phyloP scores from a whole-genome alignment of 2,888 invertebrate genomes.

The Scaptomyza parva region DNA sequence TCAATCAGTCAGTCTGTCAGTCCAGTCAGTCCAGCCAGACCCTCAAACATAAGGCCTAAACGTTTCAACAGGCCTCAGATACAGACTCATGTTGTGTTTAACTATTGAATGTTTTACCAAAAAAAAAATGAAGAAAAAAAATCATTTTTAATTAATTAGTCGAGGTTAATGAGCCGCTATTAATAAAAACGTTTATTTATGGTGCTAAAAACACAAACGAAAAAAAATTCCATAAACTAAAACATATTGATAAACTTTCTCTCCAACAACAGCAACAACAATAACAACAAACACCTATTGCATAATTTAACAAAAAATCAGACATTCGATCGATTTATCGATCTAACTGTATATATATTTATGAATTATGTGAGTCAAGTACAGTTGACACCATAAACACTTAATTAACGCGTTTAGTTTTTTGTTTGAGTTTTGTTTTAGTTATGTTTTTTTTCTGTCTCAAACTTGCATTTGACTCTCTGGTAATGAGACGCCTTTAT shows the following conservation, averaged over 20 bases:
- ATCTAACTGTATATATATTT: constrained; percentile 20
- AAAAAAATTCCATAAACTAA: constrained; percentile 12
- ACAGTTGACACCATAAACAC: constrained; percentile 66
- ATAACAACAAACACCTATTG: constrained; percentile 27
- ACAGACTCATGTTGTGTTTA: constrained; percentile 57
- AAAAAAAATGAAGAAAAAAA: too few relatives aligned
- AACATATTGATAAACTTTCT: constrained; percentile 57
- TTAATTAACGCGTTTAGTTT: constrained; percentile 62
- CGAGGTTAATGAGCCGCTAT: constrained; percentile 74
- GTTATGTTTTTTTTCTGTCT: neutral
- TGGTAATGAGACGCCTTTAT: constrained; percentile 47
- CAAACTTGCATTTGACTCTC: constrained; percentile 9
- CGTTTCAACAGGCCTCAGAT: constrained; percentile 33
- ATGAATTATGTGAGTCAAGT: constrained; percentile 66
- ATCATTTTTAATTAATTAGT: constrained; percentile 74
- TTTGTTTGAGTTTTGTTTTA: neutral
- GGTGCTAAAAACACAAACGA: constrained; percentile 65
- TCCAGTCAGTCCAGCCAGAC: too few relatives aligned
- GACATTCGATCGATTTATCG: neutral
- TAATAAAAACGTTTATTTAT: constrained; percentile 76
- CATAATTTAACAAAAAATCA: constrained; percentile 51
- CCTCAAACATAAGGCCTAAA: constrained; percentile 33
- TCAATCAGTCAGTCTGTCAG: constrained; percentile 7
- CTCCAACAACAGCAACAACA: constrained; percentile 15
- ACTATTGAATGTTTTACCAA: constrained; percentile 24